These are phyloP conservation scores for Galleria mellonella DNA, from an alignment of 1,140 invertebrate species.

Conservation along the genomic window DNA sequence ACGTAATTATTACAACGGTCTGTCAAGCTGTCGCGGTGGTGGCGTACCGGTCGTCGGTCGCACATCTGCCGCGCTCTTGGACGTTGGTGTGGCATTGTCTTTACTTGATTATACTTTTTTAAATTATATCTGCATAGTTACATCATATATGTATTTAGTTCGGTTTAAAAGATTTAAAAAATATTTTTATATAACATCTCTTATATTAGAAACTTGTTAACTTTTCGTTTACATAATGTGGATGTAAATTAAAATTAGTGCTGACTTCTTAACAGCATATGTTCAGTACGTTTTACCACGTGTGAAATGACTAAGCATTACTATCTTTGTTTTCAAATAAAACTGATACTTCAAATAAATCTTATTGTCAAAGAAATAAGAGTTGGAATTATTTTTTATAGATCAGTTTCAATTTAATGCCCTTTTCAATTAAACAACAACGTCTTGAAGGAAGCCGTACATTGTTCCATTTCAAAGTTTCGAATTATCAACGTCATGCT, in stretches of 20 bases:
- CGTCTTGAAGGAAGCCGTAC: slow-evolving; percentile 41
- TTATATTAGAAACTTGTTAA: no score
- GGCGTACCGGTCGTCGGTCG: slow-evolving; percentile 35
- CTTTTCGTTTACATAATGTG: no score
- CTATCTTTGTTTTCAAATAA: slow-evolving; percentile 4
- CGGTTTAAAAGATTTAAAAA: no score
- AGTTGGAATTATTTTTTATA: not conserved
- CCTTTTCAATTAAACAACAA: slow-evolving; percentile 47
- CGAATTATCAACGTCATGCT: slow-evolving; percentile 31
- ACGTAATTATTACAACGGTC: slow-evolving; percentile 42
- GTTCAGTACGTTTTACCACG: slow-evolving; percentile 18
- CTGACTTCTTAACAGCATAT: slow-evolving; percentile 15
- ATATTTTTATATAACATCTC: no score
- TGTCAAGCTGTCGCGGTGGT: slow-evolving; percentile 39
- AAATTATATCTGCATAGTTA: no score
- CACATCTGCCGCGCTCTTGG: slow-evolving; percentile 6
- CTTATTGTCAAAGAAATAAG: not conserved
- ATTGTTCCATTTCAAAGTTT: slow-evolving; percentile 33
- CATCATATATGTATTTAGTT: no score
- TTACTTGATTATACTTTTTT: slow-evolving; percentile 1
- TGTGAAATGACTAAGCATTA: slow-evolving; percentile 34
- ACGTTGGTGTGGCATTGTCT: slow-evolving; percentile 7
- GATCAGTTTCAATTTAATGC: slow-evolving; percentile 27
- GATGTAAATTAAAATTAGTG: no score
- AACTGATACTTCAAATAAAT: not conserved